Percentiles rank a stretch among this genome's conserved stretches.
Evolutionary conservation across 2,113 vertebrate genomes (phyloP).

Genomic region (Cyphomyrus discorhynchus): DNA sequence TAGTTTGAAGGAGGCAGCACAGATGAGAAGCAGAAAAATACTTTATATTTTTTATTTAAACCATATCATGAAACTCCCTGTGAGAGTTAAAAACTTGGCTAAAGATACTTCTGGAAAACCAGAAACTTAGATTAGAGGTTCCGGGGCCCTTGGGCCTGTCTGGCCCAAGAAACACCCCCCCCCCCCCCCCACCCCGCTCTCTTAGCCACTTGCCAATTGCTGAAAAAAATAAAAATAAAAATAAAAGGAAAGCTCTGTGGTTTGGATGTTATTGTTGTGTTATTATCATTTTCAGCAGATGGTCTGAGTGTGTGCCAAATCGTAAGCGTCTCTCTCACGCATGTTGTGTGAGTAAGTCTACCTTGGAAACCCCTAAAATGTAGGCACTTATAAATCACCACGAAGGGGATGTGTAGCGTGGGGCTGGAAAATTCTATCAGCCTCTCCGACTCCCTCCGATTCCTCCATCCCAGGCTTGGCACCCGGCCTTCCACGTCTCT

Average conservation of each 20-base stretch:
- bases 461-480: background rate
- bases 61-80: background rate
- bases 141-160: background rate
- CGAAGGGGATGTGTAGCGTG: background rate
- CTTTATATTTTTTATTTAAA: constrained; percentile 4
- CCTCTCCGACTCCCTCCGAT: background rate
- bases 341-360: background rate
- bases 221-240: background rate
- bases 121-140: background rate
- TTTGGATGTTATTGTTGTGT: background rate
- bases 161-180: background rate
- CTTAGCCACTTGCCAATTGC: background rate
- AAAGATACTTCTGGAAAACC: background rate
- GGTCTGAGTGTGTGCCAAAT: background rate
- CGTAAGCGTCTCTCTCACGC: background rate
- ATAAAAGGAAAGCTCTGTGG: background rate
- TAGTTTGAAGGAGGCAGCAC: background rate
- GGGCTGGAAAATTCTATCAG: background rate
- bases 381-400: background rate
- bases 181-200: no score
- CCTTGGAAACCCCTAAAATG: background rate
- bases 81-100: background rate
- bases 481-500: background rate
- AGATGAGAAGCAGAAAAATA: background rate
- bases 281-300: background rate